Evolutionary conservation across 2,113 vertebrate genomes (phyloP).

Genomic region (Dicaeum eximium): DNA sequence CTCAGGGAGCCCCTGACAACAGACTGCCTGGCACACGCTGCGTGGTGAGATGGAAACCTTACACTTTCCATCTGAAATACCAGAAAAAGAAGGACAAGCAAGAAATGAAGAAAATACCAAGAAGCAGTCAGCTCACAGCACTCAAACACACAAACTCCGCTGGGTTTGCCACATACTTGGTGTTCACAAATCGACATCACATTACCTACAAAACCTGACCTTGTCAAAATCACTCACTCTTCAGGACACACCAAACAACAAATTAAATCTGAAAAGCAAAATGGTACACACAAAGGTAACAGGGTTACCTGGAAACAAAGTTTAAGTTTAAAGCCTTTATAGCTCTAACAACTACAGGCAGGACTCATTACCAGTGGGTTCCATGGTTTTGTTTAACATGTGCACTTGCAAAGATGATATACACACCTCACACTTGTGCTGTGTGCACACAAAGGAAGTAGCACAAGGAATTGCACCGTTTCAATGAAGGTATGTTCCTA

Average conservation of each 20-base stretch:
- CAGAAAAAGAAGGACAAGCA: not conserved
- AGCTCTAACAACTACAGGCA: not conserved
- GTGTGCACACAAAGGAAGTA: not conserved
- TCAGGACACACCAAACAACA: not conserved
- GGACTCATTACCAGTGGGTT: not conserved
- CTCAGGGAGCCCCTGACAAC: not conserved
- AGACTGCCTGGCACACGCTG: not conserved
- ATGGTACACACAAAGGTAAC: not conserved
- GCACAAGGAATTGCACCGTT: not conserved
- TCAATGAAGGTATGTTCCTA: not conserved
- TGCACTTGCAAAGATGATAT: not conserved
- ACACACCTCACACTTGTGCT: not conserved
- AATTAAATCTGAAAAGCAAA: not conserved
- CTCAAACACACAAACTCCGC: not conserved
- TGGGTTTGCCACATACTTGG: not conserved
- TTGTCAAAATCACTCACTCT: not conserved
- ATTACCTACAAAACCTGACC: not conserved
- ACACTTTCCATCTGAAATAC: not conserved
- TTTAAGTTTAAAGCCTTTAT: not conserved
- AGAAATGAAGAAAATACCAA: not conserved
- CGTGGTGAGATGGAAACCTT: not conserved
- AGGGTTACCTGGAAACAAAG: not conserved
- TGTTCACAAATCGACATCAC: not conserved
- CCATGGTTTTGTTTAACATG: rapidly evolving
- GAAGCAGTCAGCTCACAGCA: not conserved